Evolutionary conservation across 2,888 invertebrate genomes (phyloP).

Genomic region (Chrysina gloriosa): DNA sequence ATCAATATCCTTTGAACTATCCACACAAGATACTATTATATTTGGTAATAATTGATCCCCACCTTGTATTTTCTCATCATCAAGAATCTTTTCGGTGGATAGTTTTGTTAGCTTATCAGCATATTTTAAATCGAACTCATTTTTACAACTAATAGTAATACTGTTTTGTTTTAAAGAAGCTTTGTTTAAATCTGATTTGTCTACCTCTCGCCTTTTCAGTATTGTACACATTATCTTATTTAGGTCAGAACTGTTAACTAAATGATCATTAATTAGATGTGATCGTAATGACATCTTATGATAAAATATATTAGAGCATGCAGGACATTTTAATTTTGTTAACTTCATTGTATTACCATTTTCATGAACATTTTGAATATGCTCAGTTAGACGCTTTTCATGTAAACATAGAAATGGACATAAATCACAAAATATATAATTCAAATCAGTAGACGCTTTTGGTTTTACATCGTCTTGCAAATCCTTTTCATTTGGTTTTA

Average conservation of each 20-base stretch:
- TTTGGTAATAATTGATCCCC: neutral
- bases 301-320: constrained; percentile 75
- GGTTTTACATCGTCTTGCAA: constrained; percentile 4
- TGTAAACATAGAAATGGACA: constrained; percentile 63
- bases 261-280: constrained; percentile 77
- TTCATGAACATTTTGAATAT: constrained; percentile 63
- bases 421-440: constrained; percentile 62
- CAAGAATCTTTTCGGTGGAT: constrained; percentile 42
- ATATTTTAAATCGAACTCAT: constrained; percentile 48
- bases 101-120: constrained; percentile 40
- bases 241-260: constrained; percentile 72
- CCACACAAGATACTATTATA: constrained; percentile 15
- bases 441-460: constrained; percentile 57
- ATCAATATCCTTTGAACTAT: constrained; percentile 1
- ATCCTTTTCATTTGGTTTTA: constrained; percentile 27
- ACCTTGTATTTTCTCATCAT: constrained; percentile 41
- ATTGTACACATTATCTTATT: constrained; percentile 69
- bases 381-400: constrained; percentile 60
- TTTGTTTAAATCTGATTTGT: constrained; percentile 36
- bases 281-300: constrained; percentile 72
- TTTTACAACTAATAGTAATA: constrained; percentile 49
- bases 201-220: constrained; percentile 39
- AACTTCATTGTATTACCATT: constrained; percentile 69
- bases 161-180: neutral
- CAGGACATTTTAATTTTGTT: constrained; percentile 73